Evolutionary conservation across 2,888 invertebrate species (phyloP).

Genomic region (Himalopsyche anomala): DNA sequence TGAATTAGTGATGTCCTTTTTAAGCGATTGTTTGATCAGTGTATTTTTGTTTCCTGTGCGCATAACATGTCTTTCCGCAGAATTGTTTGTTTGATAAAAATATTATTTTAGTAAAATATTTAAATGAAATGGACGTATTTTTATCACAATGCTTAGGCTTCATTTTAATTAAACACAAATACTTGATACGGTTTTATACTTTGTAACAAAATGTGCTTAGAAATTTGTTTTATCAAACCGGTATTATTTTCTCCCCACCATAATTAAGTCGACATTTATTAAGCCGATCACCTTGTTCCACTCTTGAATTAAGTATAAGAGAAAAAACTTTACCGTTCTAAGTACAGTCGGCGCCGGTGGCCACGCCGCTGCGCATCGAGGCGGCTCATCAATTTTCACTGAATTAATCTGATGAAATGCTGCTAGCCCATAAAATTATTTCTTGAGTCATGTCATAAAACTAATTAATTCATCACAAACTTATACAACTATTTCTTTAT

Average conservation of each 20-base stretch:
- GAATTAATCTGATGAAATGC: background rate
- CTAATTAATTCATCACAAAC: background rate
- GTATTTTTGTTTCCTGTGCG: too few relatives aligned
- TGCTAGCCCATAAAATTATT: too few relatives aligned
- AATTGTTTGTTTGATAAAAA: too few relatives aligned
- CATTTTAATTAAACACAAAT: background rate
- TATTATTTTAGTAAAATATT: too few relatives aligned
- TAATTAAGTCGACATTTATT: conserved; percentile 5
- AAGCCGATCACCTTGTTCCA: conserved; percentile 61
- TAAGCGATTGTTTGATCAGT: too few relatives aligned
- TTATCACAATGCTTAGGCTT: too few relatives aligned
- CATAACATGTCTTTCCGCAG: too few relatives aligned
- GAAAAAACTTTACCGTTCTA: conserved; percentile 61
- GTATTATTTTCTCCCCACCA: conserved; percentile 12
- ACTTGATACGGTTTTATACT: background rate
- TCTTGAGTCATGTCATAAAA: background rate
- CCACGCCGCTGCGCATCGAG: background rate
- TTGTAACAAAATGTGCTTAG: background rate
- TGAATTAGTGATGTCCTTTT: too few relatives aligned
- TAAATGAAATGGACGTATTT: too few relatives aligned
- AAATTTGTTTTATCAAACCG: background rate
- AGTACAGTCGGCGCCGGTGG: conserved; percentile 51
- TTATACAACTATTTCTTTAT: too few relatives aligned
- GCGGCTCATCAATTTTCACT: conserved; percentile 19
- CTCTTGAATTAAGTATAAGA: conserved; percentile 57